Percentiles rank a stretch among this genome's conserved stretches.
Conservation (phyloP, 2,888 invertebrate genomes). For the Trissolcus japonicus region DNA sequence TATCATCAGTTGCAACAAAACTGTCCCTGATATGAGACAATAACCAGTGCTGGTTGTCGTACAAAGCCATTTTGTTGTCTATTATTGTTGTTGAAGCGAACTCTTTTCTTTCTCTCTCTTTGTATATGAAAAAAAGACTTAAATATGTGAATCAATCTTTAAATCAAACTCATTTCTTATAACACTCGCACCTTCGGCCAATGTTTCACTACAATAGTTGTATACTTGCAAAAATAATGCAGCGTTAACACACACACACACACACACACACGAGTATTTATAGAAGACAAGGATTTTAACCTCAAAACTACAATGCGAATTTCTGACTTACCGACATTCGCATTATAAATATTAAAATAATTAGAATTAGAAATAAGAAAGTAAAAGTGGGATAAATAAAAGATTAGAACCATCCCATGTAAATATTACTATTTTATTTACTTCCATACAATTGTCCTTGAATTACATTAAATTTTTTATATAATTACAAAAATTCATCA, state of each 20-base stretch:
- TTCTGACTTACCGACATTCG: no score
- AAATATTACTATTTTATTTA: conserved; percentile 55
- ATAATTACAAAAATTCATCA: conserved; percentile 56
- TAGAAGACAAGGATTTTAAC: background rate
- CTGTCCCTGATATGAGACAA: conserved; percentile 95
- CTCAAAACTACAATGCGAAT: background rate
- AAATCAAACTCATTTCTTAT: no score
- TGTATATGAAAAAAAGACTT: no score
- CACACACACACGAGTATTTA: background rate
- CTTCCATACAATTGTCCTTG: conserved; percentile 54
- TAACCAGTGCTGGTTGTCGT: conserved; percentile 95
- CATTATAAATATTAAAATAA: no score
- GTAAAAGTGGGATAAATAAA: background rate
- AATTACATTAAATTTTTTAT: conserved; percentile 53
- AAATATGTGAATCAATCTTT: no score
- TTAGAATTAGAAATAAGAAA: no score
- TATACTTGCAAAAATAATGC: no score
- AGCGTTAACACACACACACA: background rate
- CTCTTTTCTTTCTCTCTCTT: no score
- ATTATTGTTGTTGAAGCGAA: background rate
- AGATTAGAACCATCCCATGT: conserved; percentile 25
- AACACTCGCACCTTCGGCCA: no score
- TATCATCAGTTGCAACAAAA: conserved; percentile 96
- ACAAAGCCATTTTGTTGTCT: conserved; percentile 86
- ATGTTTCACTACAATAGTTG: no score